Conservation (phyloP, 2,797 vertebrate species). For the Micrastur ruficollis region DNA sequence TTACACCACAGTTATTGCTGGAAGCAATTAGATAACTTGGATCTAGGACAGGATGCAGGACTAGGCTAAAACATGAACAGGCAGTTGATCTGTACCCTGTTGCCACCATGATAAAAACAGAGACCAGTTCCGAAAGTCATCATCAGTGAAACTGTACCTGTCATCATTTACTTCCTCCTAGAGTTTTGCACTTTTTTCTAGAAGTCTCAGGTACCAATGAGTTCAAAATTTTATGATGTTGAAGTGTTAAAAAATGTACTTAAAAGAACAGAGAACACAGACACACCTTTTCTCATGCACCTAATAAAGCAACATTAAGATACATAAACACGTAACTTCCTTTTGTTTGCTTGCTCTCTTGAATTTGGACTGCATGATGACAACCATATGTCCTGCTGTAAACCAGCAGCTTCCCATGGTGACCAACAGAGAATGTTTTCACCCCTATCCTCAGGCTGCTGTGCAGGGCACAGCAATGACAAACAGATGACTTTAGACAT, state of each 20-base stretch:
- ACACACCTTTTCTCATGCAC: neutral
- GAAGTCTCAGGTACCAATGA: neutral
- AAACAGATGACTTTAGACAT: neutral
- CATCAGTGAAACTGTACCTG: rapidly evolving
- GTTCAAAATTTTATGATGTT: neutral
- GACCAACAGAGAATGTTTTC: neutral
- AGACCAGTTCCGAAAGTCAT: neutral
- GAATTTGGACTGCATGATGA: neutral
- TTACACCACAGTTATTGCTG: neutral
- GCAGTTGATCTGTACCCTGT: neutral
- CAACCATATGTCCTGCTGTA: neutral
- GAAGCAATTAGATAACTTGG: neutral
- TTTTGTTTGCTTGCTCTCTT: neutral
- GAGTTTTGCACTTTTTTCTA: neutral
- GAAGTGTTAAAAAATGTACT: rapidly evolving
- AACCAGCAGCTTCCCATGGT: neutral
- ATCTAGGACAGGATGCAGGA: neutral
- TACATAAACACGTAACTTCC: neutral
- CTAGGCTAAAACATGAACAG: neutral
- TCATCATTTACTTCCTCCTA: neutral
- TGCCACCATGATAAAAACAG: neutral
- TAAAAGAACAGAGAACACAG: neutral
- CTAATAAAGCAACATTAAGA: neutral
- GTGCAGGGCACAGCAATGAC: neutral
- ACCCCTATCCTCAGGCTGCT: neutral